Evolutionary conservation across 2,797 vertebrate species (phyloP).

Genomic region (Cynodonichthys magdalenae): DNA sequence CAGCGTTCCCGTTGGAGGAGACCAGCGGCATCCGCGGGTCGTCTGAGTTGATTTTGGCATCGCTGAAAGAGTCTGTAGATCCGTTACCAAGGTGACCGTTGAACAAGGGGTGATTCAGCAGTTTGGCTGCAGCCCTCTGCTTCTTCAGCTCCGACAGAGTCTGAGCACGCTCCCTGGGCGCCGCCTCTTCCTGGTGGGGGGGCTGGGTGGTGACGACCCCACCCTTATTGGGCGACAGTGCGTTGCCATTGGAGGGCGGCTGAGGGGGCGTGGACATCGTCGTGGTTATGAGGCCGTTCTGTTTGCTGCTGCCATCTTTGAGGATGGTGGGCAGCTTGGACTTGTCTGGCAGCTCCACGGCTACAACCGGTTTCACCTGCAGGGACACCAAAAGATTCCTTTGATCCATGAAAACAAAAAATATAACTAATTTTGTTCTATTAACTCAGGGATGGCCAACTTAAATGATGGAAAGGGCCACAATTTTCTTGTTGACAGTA

Average conservation of each 20-base stretch:
- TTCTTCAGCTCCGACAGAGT: constrained; percentile 95
- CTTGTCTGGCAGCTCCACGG: constrained; percentile 73
- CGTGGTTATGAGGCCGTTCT: constrained; percentile 79
- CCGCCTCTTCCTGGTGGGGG: constrained; percentile 73
- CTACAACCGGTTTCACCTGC: constrained; percentile 80
- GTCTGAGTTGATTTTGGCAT: constrained; percentile 81
- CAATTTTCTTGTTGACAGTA: too few species aligned
- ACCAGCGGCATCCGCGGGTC: constrained; percentile 91
- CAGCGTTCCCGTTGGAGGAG: constrained; percentile 90
- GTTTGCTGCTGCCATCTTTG: constrained; percentile 69
- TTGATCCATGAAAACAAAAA: constrained; percentile 19
- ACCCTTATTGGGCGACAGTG: constrained; percentile 54
- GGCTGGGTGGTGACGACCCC: constrained; percentile 63
- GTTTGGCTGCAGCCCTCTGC: constrained; percentile 91
- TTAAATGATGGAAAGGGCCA: too few species aligned
- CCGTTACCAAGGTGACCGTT: constrained; percentile 88
- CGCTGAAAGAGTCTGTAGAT: constrained; percentile 79
- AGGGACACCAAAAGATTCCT: constrained; percentile 23
- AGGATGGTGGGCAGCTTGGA: constrained; percentile 68
- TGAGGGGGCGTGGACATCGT: constrained; percentile 73
- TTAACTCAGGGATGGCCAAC: too few species aligned
- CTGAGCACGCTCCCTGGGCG: constrained; percentile 85
- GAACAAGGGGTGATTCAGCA: constrained; percentile 89
- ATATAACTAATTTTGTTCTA: not conserved
- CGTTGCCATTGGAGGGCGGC: constrained; percentile 80